These are phyloP conservation scores for Nycticryphes semicollaris DNA, from an alignment of 2,113 vertebrate genomes.

Conservation along the genomic window DNA sequence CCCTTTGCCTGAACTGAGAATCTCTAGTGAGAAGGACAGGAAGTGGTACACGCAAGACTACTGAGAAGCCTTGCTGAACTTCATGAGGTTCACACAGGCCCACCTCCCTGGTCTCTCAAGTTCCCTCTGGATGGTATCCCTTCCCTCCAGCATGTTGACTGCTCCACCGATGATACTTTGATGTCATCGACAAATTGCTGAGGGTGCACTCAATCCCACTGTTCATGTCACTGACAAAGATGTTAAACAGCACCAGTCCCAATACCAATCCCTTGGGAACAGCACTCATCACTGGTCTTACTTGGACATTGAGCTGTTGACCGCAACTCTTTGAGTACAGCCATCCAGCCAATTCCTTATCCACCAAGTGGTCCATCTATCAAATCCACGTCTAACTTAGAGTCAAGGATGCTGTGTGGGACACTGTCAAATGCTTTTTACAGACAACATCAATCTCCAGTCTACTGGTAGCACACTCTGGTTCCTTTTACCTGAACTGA, in stretches of 20 bases:
- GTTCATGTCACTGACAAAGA: background rate
- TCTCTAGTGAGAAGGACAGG: background rate
- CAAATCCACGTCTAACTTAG: background rate
- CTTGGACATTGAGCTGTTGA: background rate
- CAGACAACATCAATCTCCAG: background rate
- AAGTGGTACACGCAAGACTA: background rate
- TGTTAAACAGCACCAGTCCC: background rate
- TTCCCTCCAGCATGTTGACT: background rate
- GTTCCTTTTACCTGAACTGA: background rate
- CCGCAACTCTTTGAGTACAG: background rate
- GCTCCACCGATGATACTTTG: background rate
- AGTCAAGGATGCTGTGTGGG: background rate
- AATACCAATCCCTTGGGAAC: background rate
- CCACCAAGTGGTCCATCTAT: background rate
- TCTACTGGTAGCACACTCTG: background rate
- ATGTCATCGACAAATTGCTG: background rate
- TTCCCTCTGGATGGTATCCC: background rate
- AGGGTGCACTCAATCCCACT: background rate
- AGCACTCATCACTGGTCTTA: background rate
- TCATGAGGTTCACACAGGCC: background rate
- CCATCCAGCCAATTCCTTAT: background rate
- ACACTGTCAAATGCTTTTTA: background rate
- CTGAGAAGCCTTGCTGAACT: background rate
- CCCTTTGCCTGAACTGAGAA: background rate
- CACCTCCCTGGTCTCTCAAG: background rate